Evolutionary conservation across 2,888 invertebrate species (phyloP), one percentile per base, ranked within the genome.

Genomic region (Hirtodrosophila confusa): DNA sequence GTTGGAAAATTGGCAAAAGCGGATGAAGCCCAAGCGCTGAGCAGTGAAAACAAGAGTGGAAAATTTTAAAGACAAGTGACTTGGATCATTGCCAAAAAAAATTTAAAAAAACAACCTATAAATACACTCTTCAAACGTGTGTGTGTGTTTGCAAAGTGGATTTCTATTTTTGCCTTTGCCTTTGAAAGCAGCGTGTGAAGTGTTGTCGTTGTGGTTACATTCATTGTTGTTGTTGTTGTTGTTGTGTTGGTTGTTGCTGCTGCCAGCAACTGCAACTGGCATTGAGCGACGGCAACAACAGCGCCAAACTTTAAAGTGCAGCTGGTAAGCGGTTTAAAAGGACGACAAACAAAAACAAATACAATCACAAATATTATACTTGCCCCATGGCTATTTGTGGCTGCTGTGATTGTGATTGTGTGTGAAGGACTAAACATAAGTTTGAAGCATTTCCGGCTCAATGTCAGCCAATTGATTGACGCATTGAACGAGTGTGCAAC

Each of bases 1-100:
- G 37, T 66, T 63, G 73, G 33, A 58, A 65, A 51, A 43, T 8
- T 17, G 7, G 39, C 4, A 17, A 33, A 54, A 41, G 24, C 37
- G 54, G 36, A 27, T 23, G 6, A 27, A 3, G 2, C 27, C 6
- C 27, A 41, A 44, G 39, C 33, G 12, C 24, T 39, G 58, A 80
- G 4, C 27, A 27, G 69, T 84, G 70, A 80, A 75, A 85, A 56
- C 45, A 87, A 75, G 73, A 87, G 87, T 87, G 79, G 69, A 75
- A 72, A 73, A 65, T 61, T 79, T 69, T 31, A 3, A 65, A 82
- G 57, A 64, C 50, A 45, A 50, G 37, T 58, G 61, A 69, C 69
- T 63, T 76, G 73, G 80, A 67, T 57, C 29, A 50, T 55, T 70
- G 70, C 69, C 60, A 58, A 68, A 69, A 63, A 51, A 51, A 23